phyloP scores from a whole-genome alignment of 2,797 vertebrate genomes.

The Pipistrellus pipistrellus region DNA sequence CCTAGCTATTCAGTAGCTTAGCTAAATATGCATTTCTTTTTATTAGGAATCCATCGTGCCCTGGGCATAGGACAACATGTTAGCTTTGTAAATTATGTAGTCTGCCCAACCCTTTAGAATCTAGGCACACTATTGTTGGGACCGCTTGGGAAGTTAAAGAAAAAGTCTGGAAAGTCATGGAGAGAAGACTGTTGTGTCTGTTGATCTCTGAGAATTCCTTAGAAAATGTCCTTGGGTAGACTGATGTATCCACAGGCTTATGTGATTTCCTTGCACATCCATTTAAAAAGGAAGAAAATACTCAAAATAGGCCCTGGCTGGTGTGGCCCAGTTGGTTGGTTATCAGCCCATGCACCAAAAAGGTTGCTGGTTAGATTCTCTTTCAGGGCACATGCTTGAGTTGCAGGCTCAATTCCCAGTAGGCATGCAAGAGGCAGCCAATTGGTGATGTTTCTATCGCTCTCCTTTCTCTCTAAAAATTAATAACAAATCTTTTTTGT shows the following conservation, averaged over 20 bases:
- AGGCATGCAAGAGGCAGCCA: no score
- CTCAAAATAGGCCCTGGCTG: neutral
- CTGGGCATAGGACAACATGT: constrained; percentile 27
- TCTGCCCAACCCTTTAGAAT: neutral
- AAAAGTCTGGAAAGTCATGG: neutral
- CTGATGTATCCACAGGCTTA: neutral
- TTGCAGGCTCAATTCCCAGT: no score
- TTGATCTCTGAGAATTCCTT: neutral
- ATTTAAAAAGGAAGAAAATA: constrained; percentile 12
- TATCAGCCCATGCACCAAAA: neutral
- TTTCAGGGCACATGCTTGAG: neutral
- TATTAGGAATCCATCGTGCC: constrained; percentile 23
- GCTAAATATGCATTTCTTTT: constrained; percentile 29
- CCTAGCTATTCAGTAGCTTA: constrained; percentile 62
- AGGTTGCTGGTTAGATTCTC: neutral
- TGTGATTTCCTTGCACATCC: neutral
- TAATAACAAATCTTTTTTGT: neutral
- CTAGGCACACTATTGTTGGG: neutral
- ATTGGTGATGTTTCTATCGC: neutral
- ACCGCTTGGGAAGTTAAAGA: neutral
- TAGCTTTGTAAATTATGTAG: constrained; percentile 41
- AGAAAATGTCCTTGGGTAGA: neutral
- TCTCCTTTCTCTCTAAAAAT: neutral
- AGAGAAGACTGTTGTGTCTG: neutral
- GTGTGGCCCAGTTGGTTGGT: neutral